phyloP scores from a whole-genome alignment of 1,140 invertebrate genomes.

The Eueides isabella region DNA sequence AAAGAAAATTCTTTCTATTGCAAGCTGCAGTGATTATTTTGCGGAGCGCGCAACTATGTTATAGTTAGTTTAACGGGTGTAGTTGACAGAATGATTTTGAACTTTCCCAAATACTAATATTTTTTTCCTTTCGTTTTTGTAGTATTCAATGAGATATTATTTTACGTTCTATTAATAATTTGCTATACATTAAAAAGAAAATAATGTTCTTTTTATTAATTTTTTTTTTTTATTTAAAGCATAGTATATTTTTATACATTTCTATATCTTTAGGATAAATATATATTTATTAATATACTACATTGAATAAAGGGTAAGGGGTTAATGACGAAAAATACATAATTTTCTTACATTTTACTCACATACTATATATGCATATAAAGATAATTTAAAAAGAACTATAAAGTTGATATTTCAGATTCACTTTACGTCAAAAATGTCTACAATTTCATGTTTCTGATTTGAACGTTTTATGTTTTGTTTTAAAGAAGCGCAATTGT shows the following conservation, averaged over 20 bases:
- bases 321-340: no score
- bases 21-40: slow-evolving; percentile 45
- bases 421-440: slow-evolving; percentile 41
- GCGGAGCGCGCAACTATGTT: slow-evolving; percentile 38
- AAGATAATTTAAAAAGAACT: no score
- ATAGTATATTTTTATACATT: no score
- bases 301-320: no score
- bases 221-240: no score
- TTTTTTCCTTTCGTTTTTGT: neutral
- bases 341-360: no score
- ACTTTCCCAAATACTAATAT: slow-evolving; percentile 31
- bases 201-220: no score
- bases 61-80: slow-evolving; percentile 43
- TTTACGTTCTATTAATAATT: no score
- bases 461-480: neutral
- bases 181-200: no score
- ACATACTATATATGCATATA: no score
- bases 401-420: slow-evolving; percentile 36
- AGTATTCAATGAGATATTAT: neutral
- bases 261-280: no score
- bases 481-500: neutral
- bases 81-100: slow-evolving; percentile 48
- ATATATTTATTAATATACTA: no score
- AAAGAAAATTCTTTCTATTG: slow-evolving; percentile 19
- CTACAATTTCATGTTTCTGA: slow-evolving; percentile 41